A percentile compares a stretch with the other conserved stretches of the same genome.
Conservation (phyloP, 37 sponge, comb jelly and placozoan genomes). For the Petrosia ficiformis region DNA sequence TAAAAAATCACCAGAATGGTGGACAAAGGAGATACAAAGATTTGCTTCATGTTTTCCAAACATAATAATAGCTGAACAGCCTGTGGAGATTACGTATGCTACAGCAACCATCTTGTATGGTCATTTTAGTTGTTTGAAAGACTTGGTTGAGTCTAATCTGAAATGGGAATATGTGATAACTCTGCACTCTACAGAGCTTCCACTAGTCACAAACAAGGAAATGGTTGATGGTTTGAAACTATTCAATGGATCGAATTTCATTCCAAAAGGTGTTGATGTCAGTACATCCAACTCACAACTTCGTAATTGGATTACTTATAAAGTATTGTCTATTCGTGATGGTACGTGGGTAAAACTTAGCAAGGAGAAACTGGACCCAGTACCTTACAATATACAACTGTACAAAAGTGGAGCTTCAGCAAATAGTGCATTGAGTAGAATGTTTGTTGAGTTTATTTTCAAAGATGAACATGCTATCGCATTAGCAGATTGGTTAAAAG, state of each 20-base stretch:
- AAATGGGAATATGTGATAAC: slow-evolving; percentile 4
- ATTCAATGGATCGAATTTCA: neutral
- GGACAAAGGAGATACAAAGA: neutral
- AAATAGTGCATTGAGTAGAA: neutral
- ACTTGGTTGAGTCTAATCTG: neutral
- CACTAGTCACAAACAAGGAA: slow-evolving; percentile 6
- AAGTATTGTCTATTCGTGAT: neutral
- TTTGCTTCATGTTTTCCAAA: slow-evolving; percentile 11
- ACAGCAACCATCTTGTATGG: neutral
- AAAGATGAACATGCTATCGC: neutral
- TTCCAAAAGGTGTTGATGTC: neutral
- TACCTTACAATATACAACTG: neutral
- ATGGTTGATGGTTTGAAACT: neutral
- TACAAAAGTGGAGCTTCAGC: slow-evolving; percentile 11
- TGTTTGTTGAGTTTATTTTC: neutral
- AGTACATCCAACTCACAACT: neutral
- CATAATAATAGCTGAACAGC: neutral
- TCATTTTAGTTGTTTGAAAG: neutral
- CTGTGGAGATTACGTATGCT: neutral
- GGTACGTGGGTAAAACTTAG: neutral
- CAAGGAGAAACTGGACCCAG: neutral
- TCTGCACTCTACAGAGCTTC: slow-evolving; percentile 2
- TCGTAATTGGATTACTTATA: neutral
- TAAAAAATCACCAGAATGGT: neutral
- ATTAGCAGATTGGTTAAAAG: neutral